A percentile compares a stretch with the other conserved stretches of the same genome.
phyloP scores from a whole-genome alignment of 2,113 vertebrate species.

The Xenopus tropicalis region UCB_Xtro_10.0 CM004449.2:101811501-101812000 shows the following conservation, averaged over 20 bases:
- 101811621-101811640: no score
- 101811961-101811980: slow-evolving; percentile 27
- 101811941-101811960: slow-evolving; percentile 32
- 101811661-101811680: no score
- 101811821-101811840: background rate
- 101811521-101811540: background rate
- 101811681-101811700: no score
- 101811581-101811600: no score
- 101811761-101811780: background rate
- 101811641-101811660: no score
- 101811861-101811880: slow-evolving; percentile 14
- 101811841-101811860: slow-evolving; percentile 13
- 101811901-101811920: slow-evolving; percentile 37
- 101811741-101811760: no score
- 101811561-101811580: no score
- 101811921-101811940: slow-evolving; percentile 26
- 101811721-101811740: no score
- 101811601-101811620: no score
- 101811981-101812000: slow-evolving; percentile 18
- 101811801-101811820: slow-evolving; percentile 6
- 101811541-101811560: no score
- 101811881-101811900: slow-evolving; percentile 31
- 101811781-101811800: slow-evolving; percentile 7
- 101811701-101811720: no score
- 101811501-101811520: background rate